These are phyloP conservation scores for Lepidurus couesii DNA, from an alignment of 1,140 invertebrate genomes.

Conservation along the genomic window DNA sequence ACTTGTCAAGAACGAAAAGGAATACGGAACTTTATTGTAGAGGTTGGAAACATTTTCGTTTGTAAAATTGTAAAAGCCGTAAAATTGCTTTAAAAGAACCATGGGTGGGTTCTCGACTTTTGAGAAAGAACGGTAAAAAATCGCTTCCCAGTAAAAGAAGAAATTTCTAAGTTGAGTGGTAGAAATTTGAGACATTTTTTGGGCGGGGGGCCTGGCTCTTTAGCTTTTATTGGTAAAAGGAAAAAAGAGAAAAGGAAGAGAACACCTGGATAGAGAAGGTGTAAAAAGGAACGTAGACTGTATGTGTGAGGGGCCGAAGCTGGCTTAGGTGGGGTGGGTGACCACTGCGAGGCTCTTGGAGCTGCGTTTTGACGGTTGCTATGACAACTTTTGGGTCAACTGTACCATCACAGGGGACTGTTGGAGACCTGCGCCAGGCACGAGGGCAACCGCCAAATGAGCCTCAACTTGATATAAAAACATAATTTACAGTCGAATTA, in stretches of 20 bases:
- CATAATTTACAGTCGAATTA: not conserved
- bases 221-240: not conserved
- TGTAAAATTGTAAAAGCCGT: too few species aligned
- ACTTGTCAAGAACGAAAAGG: too few species aligned
- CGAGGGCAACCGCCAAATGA: not conserved
- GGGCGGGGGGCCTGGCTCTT: too few species aligned
- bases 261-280: not conserved
- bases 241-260: not conserved
- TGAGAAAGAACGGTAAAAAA: too few species aligned
- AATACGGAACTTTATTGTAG: too few species aligned
- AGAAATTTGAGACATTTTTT: too few species aligned
- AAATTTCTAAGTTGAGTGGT: too few species aligned
- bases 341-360: not conserved
- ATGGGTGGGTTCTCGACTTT: too few species aligned
- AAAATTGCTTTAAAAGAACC: too few species aligned
- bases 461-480: not conserved
- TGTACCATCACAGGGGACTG: not conserved
- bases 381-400: constrained; percentile 10
- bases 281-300: not conserved
- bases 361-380: constrained; percentile 13
- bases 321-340: not conserved
- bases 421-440: constrained; percentile 9
- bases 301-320: not conserved
- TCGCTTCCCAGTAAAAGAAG: too few species aligned
- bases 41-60: too few species aligned